Base-by-base conservation (phyloP, 2,113 vertebrate species). In the Brachirus orientalis region DNA sequence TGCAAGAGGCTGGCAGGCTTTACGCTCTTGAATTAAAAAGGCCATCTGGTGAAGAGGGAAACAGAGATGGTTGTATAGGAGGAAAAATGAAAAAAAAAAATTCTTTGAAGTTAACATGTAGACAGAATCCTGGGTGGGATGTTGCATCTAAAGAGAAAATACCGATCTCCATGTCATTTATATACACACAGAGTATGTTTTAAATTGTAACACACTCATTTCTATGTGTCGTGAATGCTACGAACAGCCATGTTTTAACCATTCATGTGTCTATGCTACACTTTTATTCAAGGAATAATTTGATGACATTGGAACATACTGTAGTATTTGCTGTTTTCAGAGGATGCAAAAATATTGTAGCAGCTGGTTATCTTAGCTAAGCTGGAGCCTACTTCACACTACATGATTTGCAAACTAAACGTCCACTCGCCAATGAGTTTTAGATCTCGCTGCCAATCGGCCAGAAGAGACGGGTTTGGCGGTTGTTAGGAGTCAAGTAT, bases 11-110 rank as follows among this genome's bases (percentile, higher is more conserved):
- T 90, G 90, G 85, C 81, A 90, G 73, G 82, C 71, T 86, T 79
- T 72, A 75, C 41, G 40, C 67, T 83, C 72, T 85, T 83, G 86
- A 88, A 88, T 91, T 88, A 87, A 88, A 91, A 89, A 87, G 83
- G 77, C 89, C 89, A 92, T 90, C 89, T 92, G 90, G 61, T 82
- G 83, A 80, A 80, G 83, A 82, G 41, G 79, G 82, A 90, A 79
- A 72, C 63, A 43, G 61, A 71, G 77, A 84, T 59, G 66, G 53
- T 36, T 56, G 67, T 72, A 78, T 67, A 69, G 81, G 77, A 79
- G 69, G 70, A 77, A 75, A 79, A 52, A 52, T 60, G 41, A 47
- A 69, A 70, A 84, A 70, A 56, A 63, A 60, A 77, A 58, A 65
- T 35, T 55, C 71, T 86, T 88, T 86, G 76, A 86, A 79, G 72